These are phyloP conservation scores for Cataglyphis livida DNA, from an alignment of 2,888 invertebrate genomes.

Conservation along the genomic window DNA sequence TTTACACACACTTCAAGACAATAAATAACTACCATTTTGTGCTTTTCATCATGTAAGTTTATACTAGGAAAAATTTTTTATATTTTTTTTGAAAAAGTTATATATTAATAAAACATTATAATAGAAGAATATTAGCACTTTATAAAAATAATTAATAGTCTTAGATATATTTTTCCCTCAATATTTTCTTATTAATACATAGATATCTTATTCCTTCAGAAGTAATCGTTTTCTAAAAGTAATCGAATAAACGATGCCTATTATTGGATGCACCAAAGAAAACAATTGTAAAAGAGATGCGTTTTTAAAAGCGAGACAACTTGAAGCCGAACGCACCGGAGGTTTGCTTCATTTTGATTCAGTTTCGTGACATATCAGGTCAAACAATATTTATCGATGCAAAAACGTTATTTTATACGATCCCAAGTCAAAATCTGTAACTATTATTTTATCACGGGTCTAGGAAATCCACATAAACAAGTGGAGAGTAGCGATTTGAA, in stretches of 20 bases:
- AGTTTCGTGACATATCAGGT: not conserved
- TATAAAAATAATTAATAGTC: not conserved
- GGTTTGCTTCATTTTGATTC: constrained; percentile 60
- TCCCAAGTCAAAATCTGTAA: not conserved
- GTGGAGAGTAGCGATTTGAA: not conserved
- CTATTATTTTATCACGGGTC: not conserved
- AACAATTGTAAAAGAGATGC: constrained; percentile 78
- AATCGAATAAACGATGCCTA: constrained; percentile 65
- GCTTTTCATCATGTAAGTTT: not conserved
- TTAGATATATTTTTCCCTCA: not conserved
- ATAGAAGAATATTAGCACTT: not conserved
- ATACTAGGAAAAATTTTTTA: not conserved
- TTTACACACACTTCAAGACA: not conserved
- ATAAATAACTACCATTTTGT: not conserved
- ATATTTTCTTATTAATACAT: not conserved
- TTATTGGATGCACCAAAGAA: constrained; percentile 79
- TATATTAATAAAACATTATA: not conserved
- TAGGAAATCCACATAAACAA: constrained; percentile 35
- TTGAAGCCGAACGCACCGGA: constrained; percentile 63
- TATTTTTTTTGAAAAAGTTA: not conserved
- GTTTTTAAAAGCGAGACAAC: constrained; percentile 64
- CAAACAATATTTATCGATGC: not conserved
- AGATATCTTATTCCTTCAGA: not conserved
- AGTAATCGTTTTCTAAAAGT: not conserved
- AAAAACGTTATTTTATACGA: constrained; percentile 10